phyloP scores from a whole-genome alignment of 2,888 invertebrate genomes.

The Monochamus alternatus region DNA sequence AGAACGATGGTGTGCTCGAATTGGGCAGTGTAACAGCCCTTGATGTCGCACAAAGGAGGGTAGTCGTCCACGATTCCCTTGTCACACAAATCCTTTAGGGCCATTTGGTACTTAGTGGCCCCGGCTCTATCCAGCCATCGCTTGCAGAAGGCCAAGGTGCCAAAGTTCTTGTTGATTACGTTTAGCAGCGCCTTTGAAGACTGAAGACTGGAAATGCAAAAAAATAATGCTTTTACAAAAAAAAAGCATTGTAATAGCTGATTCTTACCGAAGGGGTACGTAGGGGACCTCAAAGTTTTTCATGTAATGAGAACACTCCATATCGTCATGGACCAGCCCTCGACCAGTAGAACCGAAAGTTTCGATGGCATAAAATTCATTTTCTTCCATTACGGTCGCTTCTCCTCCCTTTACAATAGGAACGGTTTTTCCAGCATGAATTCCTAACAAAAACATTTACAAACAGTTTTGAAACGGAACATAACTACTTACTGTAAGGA shows the following conservation, averaged over 20 bases:
- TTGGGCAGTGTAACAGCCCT: slow-evolving; percentile 99
- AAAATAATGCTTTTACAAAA: no score
- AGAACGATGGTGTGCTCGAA: slow-evolving; percentile 99
- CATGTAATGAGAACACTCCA: slow-evolving; percentile 99
- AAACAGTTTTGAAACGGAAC: slow-evolving; percentile 9
- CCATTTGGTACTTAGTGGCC: slow-evolving; percentile 98
- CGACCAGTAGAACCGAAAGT: slow-evolving; percentile 99
- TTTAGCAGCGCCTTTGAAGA: slow-evolving; percentile 94
- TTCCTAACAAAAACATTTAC: slow-evolving; percentile 72
- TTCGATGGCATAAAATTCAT: slow-evolving; percentile 99
- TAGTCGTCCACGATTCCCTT: slow-evolving; percentile 98
- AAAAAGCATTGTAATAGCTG: background rate
- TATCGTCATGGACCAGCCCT: slow-evolving; percentile 96
- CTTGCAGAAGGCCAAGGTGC: slow-evolving; percentile 98
- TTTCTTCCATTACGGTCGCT: slow-evolving; percentile 98
- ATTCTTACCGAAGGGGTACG: slow-evolving; percentile 86
- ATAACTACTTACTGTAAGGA: slow-evolving; percentile 86
- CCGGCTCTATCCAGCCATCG: slow-evolving; percentile 98
- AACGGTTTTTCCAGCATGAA: slow-evolving; percentile 98
- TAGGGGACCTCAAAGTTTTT: slow-evolving; percentile 96
- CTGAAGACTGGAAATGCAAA: slow-evolving; percentile 78
- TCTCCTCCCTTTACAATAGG: slow-evolving; percentile 99
- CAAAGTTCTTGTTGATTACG: slow-evolving; percentile 96
- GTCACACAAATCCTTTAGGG: slow-evolving; percentile 97
- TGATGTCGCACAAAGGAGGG: slow-evolving; percentile 97